Evolutionary conservation across 2,888 invertebrate species (phyloP).

Genomic region (Sceliomorpha sp.): DNA sequence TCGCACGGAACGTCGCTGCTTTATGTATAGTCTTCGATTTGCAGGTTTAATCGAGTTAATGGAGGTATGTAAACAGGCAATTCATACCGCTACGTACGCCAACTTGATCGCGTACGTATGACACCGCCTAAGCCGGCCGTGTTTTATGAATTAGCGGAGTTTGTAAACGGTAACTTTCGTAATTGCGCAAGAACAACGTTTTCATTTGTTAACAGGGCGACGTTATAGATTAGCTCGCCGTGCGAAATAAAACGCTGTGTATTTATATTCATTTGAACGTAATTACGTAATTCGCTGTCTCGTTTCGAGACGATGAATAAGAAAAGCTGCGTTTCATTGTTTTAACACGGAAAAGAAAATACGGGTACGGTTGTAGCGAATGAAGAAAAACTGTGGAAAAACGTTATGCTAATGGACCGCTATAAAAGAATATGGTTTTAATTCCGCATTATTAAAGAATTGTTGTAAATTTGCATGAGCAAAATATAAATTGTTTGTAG

Average conservation of each 20-base stretch:
- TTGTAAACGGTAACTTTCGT: slow-evolving; percentile 41
- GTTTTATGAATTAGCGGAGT: slow-evolving; percentile 32
- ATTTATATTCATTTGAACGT: slow-evolving; percentile 1
- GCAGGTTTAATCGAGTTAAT: not conserved
- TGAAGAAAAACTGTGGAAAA: too few species aligned
- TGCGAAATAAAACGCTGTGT: slow-evolving; percentile 8
- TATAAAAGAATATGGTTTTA: too few species aligned
- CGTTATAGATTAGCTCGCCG: slow-evolving; percentile 1
- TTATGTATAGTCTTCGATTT: too few species aligned
- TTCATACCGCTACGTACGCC: slow-evolving; percentile 24
- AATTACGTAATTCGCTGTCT: slow-evolving; percentile 8
- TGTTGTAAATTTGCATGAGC: too few species aligned
- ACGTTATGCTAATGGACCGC: too few species aligned
- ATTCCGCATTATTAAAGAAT: too few species aligned
- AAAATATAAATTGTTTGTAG: too few species aligned
- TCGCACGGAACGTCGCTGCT: too few species aligned
- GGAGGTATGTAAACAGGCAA: slow-evolving; percentile 13
- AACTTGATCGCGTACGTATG: slow-evolving; percentile 29
- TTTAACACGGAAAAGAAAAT: too few species aligned
- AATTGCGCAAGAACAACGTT: slow-evolving; percentile 37
- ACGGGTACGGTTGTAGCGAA: too few species aligned
- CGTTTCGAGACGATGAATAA: not conserved
- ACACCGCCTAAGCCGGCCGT: slow-evolving; percentile 16
- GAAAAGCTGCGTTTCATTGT: not conserved
- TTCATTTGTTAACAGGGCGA: slow-evolving; percentile 7